Conservation (phyloP, 2,113 vertebrate species). For the Podarcis cretensis region DNA sequence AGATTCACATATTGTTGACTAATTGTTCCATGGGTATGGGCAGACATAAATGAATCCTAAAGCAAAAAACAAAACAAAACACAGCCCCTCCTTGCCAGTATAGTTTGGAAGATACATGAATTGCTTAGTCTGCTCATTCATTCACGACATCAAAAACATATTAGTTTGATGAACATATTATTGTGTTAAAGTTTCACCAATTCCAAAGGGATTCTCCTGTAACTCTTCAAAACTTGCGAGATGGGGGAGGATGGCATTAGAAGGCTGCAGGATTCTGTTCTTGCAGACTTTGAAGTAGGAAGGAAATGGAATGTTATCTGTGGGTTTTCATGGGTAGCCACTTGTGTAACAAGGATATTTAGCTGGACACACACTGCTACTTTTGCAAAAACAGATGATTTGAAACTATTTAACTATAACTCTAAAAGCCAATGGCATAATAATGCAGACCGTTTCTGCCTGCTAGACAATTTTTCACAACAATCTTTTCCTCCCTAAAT, state of each 20-base stretch:
- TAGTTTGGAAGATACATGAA: background rate
- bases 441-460: conserved; percentile 6
- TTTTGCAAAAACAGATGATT: conserved; percentile 35
- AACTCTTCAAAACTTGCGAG: background rate
- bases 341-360: conserved; percentile 17
- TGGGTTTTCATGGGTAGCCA: background rate
- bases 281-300: background rate
- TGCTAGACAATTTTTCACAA: conserved; percentile 25
- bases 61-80: too few species aligned
- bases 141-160: background rate
- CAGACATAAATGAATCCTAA: too few species aligned
- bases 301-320: too few species aligned
- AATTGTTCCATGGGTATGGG: too few species aligned
- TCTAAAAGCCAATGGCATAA: background rate
- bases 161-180: background rate
- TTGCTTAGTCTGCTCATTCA: background rate
- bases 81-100: background rate
- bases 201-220: background rate
- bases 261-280: background rate
- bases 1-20: too few species aligned
- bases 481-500: conserved; percentile 12
- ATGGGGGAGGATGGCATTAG: background rate
- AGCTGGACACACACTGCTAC: background rate
- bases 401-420: background rate
- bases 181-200: background rate